phyloP scores from a whole-genome alignment of 2,113 vertebrate species.

The Rostratula benghalensis region DNA sequence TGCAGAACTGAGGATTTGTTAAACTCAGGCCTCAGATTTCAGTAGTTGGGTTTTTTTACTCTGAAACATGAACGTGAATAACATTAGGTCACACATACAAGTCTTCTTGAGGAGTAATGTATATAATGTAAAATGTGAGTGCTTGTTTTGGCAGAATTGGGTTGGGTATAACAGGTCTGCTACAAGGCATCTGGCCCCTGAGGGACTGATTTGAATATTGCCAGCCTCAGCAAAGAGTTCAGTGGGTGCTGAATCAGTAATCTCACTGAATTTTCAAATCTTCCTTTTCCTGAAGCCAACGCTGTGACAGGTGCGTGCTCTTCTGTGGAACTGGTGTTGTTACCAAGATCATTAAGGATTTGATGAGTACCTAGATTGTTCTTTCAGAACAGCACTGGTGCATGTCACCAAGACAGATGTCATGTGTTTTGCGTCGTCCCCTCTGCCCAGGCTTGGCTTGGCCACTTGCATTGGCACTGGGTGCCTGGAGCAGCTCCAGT shows the following conservation, averaged over 20 bases:
- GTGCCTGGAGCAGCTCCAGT: neutral
- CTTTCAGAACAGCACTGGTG: neutral
- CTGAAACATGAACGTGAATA: neutral
- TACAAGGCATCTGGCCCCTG: neutral
- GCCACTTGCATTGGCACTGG: neutral
- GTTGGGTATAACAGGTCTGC: neutral
- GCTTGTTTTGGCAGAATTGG: neutral
- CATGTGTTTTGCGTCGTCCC: neutral
- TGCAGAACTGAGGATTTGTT: neutral
- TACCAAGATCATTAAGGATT: neutral
- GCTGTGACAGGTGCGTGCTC: neutral
- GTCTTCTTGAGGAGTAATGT: neutral
- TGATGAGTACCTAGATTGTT: neutral
- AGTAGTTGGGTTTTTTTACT: neutral
- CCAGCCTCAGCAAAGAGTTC: neutral
- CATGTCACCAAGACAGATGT: neutral
- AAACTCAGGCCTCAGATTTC: neutral
- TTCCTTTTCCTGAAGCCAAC: neutral
- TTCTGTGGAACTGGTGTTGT: neutral
- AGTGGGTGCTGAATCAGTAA: neutral
- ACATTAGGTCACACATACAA: neutral
- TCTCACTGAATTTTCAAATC: neutral
- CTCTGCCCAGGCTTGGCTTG: neutral
- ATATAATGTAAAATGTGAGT: neutral
- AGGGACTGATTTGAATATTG: neutral